Conservation (phyloP, 1,140 invertebrate genomes). For the Limonius californicus region DNA sequence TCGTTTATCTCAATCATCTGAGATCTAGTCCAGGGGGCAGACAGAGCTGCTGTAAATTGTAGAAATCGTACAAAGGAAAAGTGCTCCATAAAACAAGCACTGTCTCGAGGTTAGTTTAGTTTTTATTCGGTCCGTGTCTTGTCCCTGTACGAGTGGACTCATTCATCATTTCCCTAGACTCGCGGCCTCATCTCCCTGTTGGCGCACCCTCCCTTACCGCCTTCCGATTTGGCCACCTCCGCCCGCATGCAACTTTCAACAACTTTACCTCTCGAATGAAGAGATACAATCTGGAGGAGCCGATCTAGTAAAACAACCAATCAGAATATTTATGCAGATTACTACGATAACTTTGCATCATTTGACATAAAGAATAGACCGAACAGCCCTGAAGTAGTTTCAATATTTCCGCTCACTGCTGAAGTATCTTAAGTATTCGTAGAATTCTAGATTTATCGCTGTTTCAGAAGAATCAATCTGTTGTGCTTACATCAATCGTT, state of each 20-base stretch:
- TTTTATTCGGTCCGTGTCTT: constrained; percentile 22
- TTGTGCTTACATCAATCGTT: background rate
- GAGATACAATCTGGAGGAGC: constrained; percentile 26
- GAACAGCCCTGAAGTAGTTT: constrained; percentile 23
- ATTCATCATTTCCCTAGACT: constrained; percentile 20
- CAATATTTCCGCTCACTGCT: constrained; percentile 15
- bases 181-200: background rate
- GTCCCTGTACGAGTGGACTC: constrained; percentile 17
- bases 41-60: constrained; percentile 17
- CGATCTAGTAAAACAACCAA: constrained; percentile 34
- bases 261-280: constrained; percentile 30
- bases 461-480: constrained; percentile 21
- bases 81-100: constrained; percentile 24
- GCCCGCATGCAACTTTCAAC: constrained; percentile 23
- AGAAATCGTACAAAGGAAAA: constrained; percentile 21
- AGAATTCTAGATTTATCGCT: constrained; percentile 31
- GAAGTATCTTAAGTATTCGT: constrained; percentile 27
- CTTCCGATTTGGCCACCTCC: background rate
- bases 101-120: constrained; percentile 22
- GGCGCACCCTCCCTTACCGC: background rate
- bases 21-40: background rate
- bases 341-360: constrained; percentile 34
- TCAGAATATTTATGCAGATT: constrained; percentile 41
- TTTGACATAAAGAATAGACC: constrained; percentile 29
- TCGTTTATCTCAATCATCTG: constrained; percentile 16